Base-by-base conservation (phyloP, 2,113 vertebrate species). In the Sturnira hondurensis region DNA sequence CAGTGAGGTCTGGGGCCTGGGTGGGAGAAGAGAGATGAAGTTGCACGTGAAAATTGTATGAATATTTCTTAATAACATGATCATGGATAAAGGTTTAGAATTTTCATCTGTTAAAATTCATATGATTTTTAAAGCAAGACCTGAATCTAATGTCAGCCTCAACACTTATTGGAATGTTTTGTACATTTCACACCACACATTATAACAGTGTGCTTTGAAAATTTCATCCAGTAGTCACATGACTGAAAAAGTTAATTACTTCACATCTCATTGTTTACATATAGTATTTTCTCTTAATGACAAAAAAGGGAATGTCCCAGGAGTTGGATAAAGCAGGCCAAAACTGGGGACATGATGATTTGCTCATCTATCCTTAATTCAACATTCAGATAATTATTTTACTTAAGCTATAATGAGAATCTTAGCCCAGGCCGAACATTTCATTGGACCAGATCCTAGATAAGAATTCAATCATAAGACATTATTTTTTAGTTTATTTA, bases 51-150 rank as follows among this genome's bases (percentile, higher is more conserved):
- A 54, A 93, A 81, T 38, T 73, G 9, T 67, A 4, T 70, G 70
- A 63, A 4, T 63, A 80, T 89, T 86, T 76, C 58, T n/a, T 68
- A 86, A 31, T 36, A 93, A 78, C 4, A n/a, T 33, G 33, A 89
- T 65, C 65, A 84, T 52, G 5, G 83, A 19, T 56, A 93, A 82
- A 50, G 4, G 4, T 70, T 84, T 82, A 89, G 19, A 41, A 61
- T 78, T 56, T 78, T 50, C n/a, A 61, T 52, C 31, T 81, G 31
- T 54, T 41, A 70, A 92, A 87, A 77, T 68, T 36, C 26, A 77
- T 41, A 45, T 52, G 5, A 77, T 83, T 97, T 97, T 74, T 84
- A 95, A 85, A 90, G 50, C 11, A 94, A 92, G 92, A 67, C 1
- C 7, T 73, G 5, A 12, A 28, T 85, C 31, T 76, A 28, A 36